These are phyloP conservation scores for Macrobrachium nipponense DNA, from an alignment of 1,140 invertebrate species.

Conservation along the genomic window DNA sequence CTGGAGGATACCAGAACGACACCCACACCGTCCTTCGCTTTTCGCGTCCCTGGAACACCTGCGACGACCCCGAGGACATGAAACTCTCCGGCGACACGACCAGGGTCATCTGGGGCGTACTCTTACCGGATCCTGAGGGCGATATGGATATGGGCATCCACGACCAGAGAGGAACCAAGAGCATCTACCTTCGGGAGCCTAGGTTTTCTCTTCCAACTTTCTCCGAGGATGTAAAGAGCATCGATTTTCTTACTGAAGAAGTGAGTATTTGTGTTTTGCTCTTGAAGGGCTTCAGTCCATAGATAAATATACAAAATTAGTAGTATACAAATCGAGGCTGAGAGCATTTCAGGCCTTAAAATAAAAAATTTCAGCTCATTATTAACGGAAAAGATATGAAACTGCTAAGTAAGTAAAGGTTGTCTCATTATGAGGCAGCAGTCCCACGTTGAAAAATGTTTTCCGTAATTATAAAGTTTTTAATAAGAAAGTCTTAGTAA, in stretches of 20 bases:
- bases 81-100: constrained; percentile 61
- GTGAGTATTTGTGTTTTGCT: constrained; percentile 22
- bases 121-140: constrained; percentile 12
- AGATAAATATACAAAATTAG: too few relatives aligned
- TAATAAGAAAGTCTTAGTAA: too few relatives aligned
- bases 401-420: too few relatives aligned
- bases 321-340: too few relatives aligned
- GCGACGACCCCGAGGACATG: constrained; percentile 48
- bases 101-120: constrained; percentile 66
- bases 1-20: constrained; percentile 61
- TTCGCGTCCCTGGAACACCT: constrained; percentile 48
- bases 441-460: too few relatives aligned
- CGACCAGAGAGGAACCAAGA: constrained; percentile 44
- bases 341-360: too few relatives aligned
- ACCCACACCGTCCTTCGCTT: constrained; percentile 62
- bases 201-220: background rate
- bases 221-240: constrained; percentile 5
- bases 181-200: constrained; percentile 41
- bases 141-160: constrained; percentile 26
- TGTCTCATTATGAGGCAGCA: too few relatives aligned
- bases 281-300: too few relatives aligned
- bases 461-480: too few relatives aligned
- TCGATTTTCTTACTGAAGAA: constrained; percentile 38
- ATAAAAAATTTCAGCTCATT: too few relatives aligned
- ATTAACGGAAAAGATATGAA: too few relatives aligned